Percentiles rank a stretch among this genome's conserved stretches.
These are phyloP conservation scores for Mandrillus leucophaeus DNA, from an alignment of 2,113 vertebrate genomes.

Conservation along the genomic window DNA sequence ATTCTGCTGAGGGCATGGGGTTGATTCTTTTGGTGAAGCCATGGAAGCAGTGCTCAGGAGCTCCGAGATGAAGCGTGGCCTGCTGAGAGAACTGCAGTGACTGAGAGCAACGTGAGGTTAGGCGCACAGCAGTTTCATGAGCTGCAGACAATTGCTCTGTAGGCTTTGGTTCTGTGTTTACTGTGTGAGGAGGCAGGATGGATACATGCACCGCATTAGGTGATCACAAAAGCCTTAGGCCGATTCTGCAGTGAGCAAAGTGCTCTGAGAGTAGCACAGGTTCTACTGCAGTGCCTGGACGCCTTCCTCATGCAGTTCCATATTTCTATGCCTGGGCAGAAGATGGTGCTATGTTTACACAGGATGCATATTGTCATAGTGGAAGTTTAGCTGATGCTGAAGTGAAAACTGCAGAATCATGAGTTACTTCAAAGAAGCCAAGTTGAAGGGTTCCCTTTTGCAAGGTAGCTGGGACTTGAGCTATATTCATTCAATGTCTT, in stretches of 20 bases:
- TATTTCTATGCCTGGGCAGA: constrained; percentile 99
- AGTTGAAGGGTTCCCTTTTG: constrained; percentile 92
- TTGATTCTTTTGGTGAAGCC: too few relatives aligned
- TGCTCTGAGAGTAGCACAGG: constrained; percentile 96
- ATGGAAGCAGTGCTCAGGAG: too few relatives aligned
- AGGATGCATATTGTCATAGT: constrained; percentile 99
- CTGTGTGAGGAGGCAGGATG: constrained; percentile 90
- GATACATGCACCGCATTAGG: constrained; percentile 76
- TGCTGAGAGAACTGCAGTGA: constrained; percentile 97
- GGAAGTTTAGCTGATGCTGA: constrained; percentile 94
- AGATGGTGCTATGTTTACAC: constrained; percentile 95
- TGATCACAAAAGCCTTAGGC: constrained; percentile 93
- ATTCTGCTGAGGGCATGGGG: too few relatives aligned
- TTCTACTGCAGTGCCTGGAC: constrained; percentile 95
- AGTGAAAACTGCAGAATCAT: constrained; percentile 92
- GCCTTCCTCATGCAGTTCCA: constrained; percentile 95
- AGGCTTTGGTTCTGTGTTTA: constrained; percentile 89
- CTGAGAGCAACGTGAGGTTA: constrained; percentile 98
- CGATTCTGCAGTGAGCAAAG: constrained; percentile 98
- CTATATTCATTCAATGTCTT: constrained; percentile 96
- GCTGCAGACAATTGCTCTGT: constrained; percentile 87
- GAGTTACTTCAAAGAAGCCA: constrained; percentile 91
- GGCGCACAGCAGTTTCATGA: constrained; percentile 94
- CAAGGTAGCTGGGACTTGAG: constrained; percentile 96
- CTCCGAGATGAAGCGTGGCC: constrained; percentile 71